These are phyloP conservation scores for Lophura nycthemera DNA, from an alignment of 2,113 vertebrate species.

Conservation along the genomic window DNA sequence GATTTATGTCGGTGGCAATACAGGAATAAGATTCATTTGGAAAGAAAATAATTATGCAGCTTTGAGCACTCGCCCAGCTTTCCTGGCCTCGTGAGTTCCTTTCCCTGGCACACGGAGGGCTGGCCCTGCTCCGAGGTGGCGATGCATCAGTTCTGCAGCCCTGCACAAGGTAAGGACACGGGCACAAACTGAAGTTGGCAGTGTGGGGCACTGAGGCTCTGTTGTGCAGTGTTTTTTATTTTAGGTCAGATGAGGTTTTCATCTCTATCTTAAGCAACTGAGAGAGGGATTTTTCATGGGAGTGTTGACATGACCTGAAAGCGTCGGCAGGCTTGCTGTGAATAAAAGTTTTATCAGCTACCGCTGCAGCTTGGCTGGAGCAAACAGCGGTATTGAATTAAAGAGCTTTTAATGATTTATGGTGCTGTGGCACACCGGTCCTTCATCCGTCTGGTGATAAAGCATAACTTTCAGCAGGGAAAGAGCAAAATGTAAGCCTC, in stretches of 20 bases:
- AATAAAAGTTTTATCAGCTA: constrained; percentile 50
- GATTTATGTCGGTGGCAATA: background rate
- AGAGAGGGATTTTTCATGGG: constrained; percentile 16
- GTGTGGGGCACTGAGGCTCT: background rate
- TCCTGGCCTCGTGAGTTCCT: rapidly evolving
- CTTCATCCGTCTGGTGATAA: background rate
- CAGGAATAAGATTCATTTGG: background rate
- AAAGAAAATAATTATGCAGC: background rate
- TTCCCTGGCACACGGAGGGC: rapidly evolving
- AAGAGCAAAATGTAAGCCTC: background rate
- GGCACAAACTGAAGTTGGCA: rapidly evolving
- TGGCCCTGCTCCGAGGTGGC: background rate
- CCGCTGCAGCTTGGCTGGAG: constrained; percentile 10
- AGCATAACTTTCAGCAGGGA: constrained; percentile 1
- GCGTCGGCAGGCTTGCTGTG: constrained; percentile 26
- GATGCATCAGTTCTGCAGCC: background rate
- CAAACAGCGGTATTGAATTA: background rate
- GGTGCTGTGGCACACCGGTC: background rate
- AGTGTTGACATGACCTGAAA: constrained; percentile 39
- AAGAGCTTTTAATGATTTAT: constrained; percentile 44
- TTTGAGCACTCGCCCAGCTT: background rate
- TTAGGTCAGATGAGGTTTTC: background rate
- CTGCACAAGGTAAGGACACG: background rate
- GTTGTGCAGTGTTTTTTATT: background rate
- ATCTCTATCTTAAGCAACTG: background rate